Base-by-base conservation (phyloP, 2,797 vertebrate species). In the Arctocebus calabarensis region DNA sequence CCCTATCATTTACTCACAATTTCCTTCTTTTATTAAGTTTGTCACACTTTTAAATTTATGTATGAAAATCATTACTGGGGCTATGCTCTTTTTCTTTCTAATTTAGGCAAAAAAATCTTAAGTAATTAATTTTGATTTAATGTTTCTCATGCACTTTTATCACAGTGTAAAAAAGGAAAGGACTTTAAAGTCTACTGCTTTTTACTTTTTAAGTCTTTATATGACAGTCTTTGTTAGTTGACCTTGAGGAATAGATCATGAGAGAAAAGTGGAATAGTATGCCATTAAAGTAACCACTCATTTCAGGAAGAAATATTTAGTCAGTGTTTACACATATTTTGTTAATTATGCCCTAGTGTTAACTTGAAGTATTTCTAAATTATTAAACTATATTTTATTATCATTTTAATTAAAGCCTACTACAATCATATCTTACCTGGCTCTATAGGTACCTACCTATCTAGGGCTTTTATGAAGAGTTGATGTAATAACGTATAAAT, bases 1-100 rank as follows among this genome's bases (percentile, higher is more conserved):
- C 45, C 82, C 19, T 52, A 37, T 62, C 40, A 16, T 94, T 94
- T 95, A 59, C 77, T n/a, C 19, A 88, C 25, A 37, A 84, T 48
- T 89, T 84, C 11, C 45, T 95, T 84, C 74, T 71, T 95, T 94
- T 94, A 82, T 64, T 87, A 45, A 95, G 52, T 85, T 91, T 77
- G 34, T 88, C 94, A 34, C 1, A 73, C 37, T 82, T 94, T 77
- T 68, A 85, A 68, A 84, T 77, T 78, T 34, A 73, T 73, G 40
- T n/a, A 57, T 85, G 93, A 86, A 93, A 75, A 61, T 81, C 20
- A 59, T 86, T 71, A 84, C 32, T 81, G 59, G 16, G 3, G 11
- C 55, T 40, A 19, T 48, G 1, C 23, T 48, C 87, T 95, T 86
- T 88, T 88, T 48, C 8, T 84, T 93, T 92, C 40, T 77, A 71